Percentiles rank a stretch among this genome's conserved stretches.
phyloP scores from a whole-genome alignment of 2,113 vertebrate genomes.

The Vicugna pacos region DNA sequence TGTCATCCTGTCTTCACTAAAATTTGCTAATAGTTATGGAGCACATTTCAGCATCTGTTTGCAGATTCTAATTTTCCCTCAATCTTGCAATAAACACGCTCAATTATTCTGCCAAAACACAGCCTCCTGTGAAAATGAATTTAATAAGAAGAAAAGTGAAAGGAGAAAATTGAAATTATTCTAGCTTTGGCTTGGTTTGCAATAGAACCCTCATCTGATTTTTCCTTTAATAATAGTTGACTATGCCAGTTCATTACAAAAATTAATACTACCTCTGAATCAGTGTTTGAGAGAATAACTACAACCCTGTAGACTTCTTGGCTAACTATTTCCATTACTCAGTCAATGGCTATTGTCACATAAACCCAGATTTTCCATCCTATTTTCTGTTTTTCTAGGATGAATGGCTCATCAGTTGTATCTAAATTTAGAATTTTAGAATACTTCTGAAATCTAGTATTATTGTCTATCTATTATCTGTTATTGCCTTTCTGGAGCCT shows the following conservation, averaged over 20 bases:
- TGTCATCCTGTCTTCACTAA: conserved; percentile 25
- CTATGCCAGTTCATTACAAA: not conserved
- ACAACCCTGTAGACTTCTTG: not conserved
- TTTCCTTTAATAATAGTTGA: not conserved
- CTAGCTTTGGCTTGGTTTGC: conserved; percentile 5
- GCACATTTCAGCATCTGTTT: conserved; percentile 42
- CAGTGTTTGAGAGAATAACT: not conserved
- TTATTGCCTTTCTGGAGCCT: not conserved
- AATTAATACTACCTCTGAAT: not conserved
- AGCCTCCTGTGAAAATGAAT: conserved; percentile 28
- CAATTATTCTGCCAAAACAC: conserved; percentile 30
- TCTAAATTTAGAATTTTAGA: conserved; percentile 62
- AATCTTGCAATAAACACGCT: not conserved
- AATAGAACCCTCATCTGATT: not conserved
- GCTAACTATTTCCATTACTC: conserved; percentile 28
- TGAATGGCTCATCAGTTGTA: not conserved
- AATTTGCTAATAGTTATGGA: not conserved
- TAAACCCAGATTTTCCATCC: conserved; percentile 38
- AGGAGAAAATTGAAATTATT: conserved; percentile 43
- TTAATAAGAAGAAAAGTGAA: conserved; percentile 34
- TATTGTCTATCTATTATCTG: not conserved
- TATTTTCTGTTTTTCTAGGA: conserved; percentile 52
- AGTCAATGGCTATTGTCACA: not conserved
- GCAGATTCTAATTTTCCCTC: conserved; percentile 47
- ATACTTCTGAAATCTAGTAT: not conserved